Percentiles rank a stretch among this genome's conserved stretches.
Conservation (phyloP, 2,888 invertebrate species). For the Tortrix viridana region DNA sequence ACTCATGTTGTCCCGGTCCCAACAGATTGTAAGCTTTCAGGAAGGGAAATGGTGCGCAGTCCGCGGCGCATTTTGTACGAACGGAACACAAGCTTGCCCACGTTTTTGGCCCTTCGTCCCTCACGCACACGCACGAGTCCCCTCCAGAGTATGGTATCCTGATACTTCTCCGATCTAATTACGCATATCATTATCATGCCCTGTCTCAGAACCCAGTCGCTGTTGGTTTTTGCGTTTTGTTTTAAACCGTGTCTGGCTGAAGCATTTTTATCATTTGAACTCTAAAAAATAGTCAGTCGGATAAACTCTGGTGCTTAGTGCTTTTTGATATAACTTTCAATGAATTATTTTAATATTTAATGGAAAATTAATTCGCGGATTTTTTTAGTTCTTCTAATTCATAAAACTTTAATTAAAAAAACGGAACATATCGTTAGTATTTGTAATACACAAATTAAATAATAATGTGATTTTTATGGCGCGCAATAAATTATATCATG, state of each 20-base stretch:
- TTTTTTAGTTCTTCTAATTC: too few species aligned
- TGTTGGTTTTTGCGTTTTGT: constrained; percentile 19
- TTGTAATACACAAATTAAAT: too few species aligned
- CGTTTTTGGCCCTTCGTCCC: constrained; percentile 19
- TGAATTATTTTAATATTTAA: too few species aligned
- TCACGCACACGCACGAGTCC: constrained; percentile 41
- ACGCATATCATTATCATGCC: constrained; percentile 80
- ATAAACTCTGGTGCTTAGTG: too few species aligned
- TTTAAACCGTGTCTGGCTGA: too few species aligned
- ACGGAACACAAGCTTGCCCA: constrained; percentile 7
- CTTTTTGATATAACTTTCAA: too few species aligned
- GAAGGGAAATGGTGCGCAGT: constrained; percentile 75
- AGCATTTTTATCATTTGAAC: too few species aligned
- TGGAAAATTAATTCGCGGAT: too few species aligned
- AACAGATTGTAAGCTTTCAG: constrained; percentile 88
- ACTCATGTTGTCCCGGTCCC: constrained; percentile 80
- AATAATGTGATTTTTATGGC: too few species aligned
- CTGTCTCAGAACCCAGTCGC: constrained; percentile 16
- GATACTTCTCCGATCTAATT: constrained; percentile 81
- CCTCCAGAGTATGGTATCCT: constrained; percentile 71
- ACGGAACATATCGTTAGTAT: too few species aligned
- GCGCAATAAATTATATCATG: not conserved
- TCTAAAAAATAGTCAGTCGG: too few species aligned
- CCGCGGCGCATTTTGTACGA: constrained; percentile 51
- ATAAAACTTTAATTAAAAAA: too few species aligned